Conservation (phyloP, 2,797 vertebrate genomes). For the Cheracebus regulus region DNA sequence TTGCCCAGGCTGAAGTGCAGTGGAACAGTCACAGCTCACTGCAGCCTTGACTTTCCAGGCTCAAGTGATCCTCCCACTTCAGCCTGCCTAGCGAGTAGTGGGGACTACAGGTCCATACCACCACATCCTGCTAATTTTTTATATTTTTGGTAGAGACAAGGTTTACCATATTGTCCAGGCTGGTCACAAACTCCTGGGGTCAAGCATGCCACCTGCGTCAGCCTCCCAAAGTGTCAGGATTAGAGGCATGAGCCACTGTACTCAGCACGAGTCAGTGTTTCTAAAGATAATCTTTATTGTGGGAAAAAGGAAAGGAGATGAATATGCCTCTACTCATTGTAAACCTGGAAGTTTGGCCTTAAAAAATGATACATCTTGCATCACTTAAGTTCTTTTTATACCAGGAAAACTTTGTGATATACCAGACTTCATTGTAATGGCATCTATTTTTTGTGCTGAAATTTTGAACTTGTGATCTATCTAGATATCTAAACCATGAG, state of each 20-base stretch:
- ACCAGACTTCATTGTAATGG: conserved; percentile 47
- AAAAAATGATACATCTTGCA: conserved; percentile 53
- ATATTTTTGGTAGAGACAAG: neutral
- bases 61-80: neutral
- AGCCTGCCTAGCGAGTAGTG: neutral
- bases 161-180: neutral
- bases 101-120: neutral
- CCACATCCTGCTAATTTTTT: neutral
- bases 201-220: neutral
- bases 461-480: conserved; percentile 56
- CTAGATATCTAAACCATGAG: conserved; percentile 55
- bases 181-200: neutral
- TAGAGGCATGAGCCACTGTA: neutral
- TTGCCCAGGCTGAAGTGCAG: neutral
- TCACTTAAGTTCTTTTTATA: conserved; percentile 44
- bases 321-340: neutral
- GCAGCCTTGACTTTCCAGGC: neutral
- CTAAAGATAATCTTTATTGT: neutral
- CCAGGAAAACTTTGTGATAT: conserved; percentile 22
- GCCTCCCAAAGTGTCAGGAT: neutral
- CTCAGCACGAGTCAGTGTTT: neutral
- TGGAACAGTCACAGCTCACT: neutral
- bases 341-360: conserved; percentile 53
- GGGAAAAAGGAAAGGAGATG: neutral
- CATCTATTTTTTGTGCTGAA: conserved; percentile 62